Evolutionary conservation across 2,113 vertebrate species (phyloP).

Genomic region (Melanotaenia duboulayi): DNA sequence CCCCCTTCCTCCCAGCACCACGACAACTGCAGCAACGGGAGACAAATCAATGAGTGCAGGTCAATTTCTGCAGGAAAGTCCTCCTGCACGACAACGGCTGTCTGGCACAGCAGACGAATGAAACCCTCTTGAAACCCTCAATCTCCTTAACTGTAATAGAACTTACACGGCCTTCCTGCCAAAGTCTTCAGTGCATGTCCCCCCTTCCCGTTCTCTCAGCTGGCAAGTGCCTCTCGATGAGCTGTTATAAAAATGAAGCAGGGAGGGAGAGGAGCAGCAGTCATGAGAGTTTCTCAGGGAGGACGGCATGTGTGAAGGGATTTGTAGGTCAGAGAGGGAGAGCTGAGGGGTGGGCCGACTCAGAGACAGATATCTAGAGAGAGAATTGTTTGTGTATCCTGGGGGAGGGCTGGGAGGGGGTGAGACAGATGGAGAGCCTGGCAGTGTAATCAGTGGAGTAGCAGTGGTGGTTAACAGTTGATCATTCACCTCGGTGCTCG

Average conservation of each 20-base stretch:
- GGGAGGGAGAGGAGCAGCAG: constrained; percentile 9
- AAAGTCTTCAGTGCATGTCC: constrained; percentile 23
- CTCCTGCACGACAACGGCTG: constrained; percentile 16
- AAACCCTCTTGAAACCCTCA: constrained; percentile 40
- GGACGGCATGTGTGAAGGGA: constrained; percentile 27
- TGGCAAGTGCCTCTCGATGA: constrained; percentile 7
- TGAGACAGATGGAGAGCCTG: constrained; percentile 51
- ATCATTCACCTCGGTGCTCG: constrained; percentile 61
- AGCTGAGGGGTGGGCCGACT: constrained; percentile 9
- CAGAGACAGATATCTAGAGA: constrained; percentile 42
- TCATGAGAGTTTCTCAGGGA: constrained; percentile 21
- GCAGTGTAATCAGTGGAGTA: constrained; percentile 64
- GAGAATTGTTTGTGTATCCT: constrained; percentile 41
- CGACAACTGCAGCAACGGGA: constrained; percentile 42
- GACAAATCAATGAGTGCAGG: constrained; percentile 62
- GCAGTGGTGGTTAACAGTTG: constrained; percentile 67
- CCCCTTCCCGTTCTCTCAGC: background rate
- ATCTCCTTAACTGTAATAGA: constrained; percentile 34
- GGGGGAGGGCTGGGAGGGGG: constrained; percentile 18
- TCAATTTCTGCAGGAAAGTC: constrained; percentile 40
- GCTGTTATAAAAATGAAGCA: constrained; percentile 35
- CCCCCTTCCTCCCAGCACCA: constrained; percentile 36
- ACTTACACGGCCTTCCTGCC: constrained; percentile 1
- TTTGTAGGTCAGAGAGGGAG: constrained; percentile 50
- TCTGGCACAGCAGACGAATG: constrained; percentile 21